Evolutionary conservation across 2,797 vertebrate genomes (phyloP), one percentile per base, ranked within the genome.

Genomic region (Crypturellus tataupa): DNA sequence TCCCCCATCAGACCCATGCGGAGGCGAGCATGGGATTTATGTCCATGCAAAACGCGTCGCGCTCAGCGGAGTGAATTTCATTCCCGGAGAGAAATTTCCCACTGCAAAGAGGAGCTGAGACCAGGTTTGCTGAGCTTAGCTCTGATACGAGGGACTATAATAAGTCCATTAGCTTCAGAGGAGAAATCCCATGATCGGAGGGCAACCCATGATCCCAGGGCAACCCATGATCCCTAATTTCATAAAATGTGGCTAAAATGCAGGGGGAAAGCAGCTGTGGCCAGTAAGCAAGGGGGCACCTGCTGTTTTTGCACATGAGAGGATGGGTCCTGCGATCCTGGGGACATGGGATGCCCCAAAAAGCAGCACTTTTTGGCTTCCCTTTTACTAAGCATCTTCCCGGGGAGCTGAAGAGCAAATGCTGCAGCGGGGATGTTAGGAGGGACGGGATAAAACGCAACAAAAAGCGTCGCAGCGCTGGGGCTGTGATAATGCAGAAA

Each of bases 61-160:
- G 63, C 47, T 10, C 2, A 10, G 63, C 46, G 76, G 72, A 80
- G 42, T 20, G 64, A 73, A 90, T 91, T 94, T 81, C 42, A 73
- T 70, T 73, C 64, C 85, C 63, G n/a, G 60, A 84, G 90, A 88
- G 60, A 56, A 13, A 31, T 63, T 58, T 13, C 2, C 4, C 1
- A 21, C 37, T 56, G 70, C 39, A 44, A 33, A 42, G 31, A 24
- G 8, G 70, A 73, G 62, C 62, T 4, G 56, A 81, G 55, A 49
- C 19, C 79, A 84, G 90, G 91, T 93, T 95, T 95, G 94, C 87
- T 94, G 95, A 96, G 96, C 90, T 95, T 79, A 96, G 89, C 85
- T 92, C 89, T 86, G 89, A 72, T 87, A 79, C 16, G 80, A 91
- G 59, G 67, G 40, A 85, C 80, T 93, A 87, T 49, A 92, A 78